Evolutionary conservation across 1,140 invertebrate species (phyloP), one percentile per base, ranked within the genome.

Genomic region (Drosophila grimshawi): DNA sequence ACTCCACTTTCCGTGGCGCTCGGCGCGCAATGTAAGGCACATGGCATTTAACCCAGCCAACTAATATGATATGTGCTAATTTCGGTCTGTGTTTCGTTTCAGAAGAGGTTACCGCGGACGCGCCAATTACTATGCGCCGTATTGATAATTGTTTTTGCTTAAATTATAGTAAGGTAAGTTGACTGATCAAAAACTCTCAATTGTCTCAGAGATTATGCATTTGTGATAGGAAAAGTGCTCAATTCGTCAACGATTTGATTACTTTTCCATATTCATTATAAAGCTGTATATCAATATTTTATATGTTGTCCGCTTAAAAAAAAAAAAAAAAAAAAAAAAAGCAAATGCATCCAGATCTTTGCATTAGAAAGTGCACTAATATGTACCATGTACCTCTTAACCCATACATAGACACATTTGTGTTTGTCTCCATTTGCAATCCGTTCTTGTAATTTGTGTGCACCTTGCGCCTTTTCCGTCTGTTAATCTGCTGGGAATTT

Each of bases 1-100:
- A 94, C 90, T 94, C 94, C 27, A 90, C 82, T 46, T 92, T 90
- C 77, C 80, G 92, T 1, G 92, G 92, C 35, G 70, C 91, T 19
- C 78, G 92, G 74, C 85, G 92, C 37, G 86, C 91, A 77, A 92
- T 92, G 92, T 92, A 92, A 86, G 90, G 2, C 5, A 6, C 4
- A 75, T 56, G 33, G 4, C 7, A 33, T 4, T 1, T 32, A 5
- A 11, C 5, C 2, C 6, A 3, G 6, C 19, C 19, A 19, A 19
- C 1, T 11, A 11, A 30, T 37, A 43, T 41, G 62, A 45, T 67
- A 48, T 56, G 3, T 49, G 61, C 85, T 89, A 79, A 89, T 90
- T 63, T 65, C 72, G 86, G 85, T 85, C 76, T 92, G 70, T 90
- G 55, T 92, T 91, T 91, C 73, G 86, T 90, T 92, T 78, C 78